Percentiles rank a stretch among this genome's conserved stretches.
These are phyloP conservation scores for Halocynthia roretzi DNA, from an alignment of 23 tunicate genomes.

Conservation along the genomic window DNA sequence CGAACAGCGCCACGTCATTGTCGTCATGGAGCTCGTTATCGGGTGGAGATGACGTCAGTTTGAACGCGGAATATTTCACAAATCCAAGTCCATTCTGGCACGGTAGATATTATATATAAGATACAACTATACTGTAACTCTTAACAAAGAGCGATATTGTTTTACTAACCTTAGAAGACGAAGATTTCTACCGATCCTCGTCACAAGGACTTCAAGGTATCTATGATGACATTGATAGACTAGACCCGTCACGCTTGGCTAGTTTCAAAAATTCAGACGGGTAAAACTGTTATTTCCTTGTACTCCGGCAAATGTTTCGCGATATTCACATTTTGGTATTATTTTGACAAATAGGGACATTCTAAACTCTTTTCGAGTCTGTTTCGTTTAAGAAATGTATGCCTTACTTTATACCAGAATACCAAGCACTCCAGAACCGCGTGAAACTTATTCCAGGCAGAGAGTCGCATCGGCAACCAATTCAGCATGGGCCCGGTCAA, in stretches of 20 bases:
- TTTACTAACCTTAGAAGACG: slow-evolving; percentile 1
- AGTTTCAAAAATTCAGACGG: neutral
- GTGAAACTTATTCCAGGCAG: too few relatives aligned
- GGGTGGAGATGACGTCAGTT: slow-evolving; percentile 42
- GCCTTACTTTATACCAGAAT: too few relatives aligned
- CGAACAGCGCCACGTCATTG: slow-evolving; percentile 52
- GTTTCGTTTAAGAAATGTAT: too few relatives aligned
- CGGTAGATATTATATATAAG: slow-evolving; percentile 4
- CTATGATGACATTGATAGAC: slow-evolving; percentile 66
- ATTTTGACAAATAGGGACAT: too few relatives aligned
- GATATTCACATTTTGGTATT: too few relatives aligned
- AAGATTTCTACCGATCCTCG: slow-evolving; percentile 27
- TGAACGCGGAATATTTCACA: slow-evolving; percentile 32
- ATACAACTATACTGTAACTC: neutral
- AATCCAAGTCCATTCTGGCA: slow-evolving; percentile 25
- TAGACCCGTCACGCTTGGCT: slow-evolving; percentile 57
- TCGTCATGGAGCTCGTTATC: slow-evolving; percentile 29
- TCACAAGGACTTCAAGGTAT: slow-evolving; percentile 44
- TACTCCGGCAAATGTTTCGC: too few relatives aligned
- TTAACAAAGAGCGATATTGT: neutral
- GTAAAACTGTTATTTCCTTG: too few relatives aligned
- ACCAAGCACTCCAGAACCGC: too few relatives aligned
- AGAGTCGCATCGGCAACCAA: slow-evolving; percentile 10
- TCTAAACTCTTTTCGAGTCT: too few relatives aligned
- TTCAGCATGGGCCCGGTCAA: slow-evolving; percentile 7